phyloP scores from a whole-genome alignment of 1,140 invertebrate genomes.

The Plectrocnemia conspersa region DNA sequence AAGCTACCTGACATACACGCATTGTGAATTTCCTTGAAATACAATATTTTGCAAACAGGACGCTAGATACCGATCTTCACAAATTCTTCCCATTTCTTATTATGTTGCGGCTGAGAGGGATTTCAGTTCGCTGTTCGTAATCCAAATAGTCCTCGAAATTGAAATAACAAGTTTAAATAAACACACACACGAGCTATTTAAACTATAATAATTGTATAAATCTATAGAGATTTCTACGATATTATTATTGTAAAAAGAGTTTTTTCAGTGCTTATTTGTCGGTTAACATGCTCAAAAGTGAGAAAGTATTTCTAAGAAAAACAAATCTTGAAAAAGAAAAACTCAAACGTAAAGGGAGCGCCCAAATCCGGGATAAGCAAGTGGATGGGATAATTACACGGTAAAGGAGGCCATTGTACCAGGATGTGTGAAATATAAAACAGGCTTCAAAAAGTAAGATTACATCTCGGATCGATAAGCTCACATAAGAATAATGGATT shows the following conservation, averaged over 20 bases:
- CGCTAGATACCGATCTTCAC: constrained; percentile 11
- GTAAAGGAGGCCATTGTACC: not conserved
- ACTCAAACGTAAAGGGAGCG: constrained; percentile 7
- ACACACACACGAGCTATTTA: no score
- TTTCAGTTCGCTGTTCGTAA: constrained; percentile 10
- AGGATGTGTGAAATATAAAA: constrained; percentile 20
- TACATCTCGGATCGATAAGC: no score
- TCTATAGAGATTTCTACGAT: no score
- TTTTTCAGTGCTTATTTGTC: not conserved
- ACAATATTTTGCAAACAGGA: constrained; percentile 36
- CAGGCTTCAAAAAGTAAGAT: constrained; percentile 7
- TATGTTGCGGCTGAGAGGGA: constrained; percentile 6
- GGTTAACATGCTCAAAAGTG: no score
- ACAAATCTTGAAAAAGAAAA: constrained; percentile 16
- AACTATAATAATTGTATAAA: no score
- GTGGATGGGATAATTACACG: constrained; percentile 3
- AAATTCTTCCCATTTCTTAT: constrained; percentile 18
- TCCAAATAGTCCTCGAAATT: no score
- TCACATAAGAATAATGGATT: no score
- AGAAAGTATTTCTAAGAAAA: constrained; percentile 26
- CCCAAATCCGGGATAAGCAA: constrained; percentile 27
- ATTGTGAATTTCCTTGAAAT: constrained; percentile 27
- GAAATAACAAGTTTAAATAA: no score
- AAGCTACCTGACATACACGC: constrained; percentile 32
- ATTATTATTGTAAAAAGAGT: no score